Conservation (phyloP, 2,888 invertebrate genomes). For the Macrophya annulata region DNA sequence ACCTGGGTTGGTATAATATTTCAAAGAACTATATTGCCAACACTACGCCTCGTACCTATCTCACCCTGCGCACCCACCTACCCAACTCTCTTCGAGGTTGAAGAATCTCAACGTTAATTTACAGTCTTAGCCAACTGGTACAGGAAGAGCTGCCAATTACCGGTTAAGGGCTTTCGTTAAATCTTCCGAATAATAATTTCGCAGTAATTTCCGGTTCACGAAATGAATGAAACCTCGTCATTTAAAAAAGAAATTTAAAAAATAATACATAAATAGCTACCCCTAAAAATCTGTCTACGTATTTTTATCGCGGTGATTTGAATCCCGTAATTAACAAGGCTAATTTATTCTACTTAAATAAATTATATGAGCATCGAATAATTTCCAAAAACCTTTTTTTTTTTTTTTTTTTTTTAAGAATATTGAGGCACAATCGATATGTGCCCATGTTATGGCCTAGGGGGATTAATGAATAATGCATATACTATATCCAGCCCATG, state of each 20-base stretch:
- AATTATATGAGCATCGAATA: slow-evolving; percentile 6
- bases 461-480: slow-evolving; percentile 34
- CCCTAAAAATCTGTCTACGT: neutral
- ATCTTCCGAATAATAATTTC: slow-evolving; percentile 23
- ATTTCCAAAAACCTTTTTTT: neutral
- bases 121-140: neutral
- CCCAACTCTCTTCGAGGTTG: neutral
- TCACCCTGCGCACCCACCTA: neutral
- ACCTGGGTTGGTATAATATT: neutral
- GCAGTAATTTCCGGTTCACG: slow-evolving; percentile 6
- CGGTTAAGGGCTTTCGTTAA: slow-evolving; percentile 28
- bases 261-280: neutral
- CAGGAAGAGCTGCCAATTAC: slow-evolving; percentile 5
- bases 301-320: neutral
- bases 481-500: slow-evolving; percentile 4
- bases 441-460: neutral
- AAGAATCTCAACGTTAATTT: neutral
- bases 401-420: too few species aligned
- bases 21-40: neutral
- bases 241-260: neutral
- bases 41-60: neutral
- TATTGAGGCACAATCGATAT: neutral
- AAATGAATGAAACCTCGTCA: neutral
- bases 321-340: neutral
- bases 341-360: slow-evolving; percentile 1